Conservation (phyloP, 2,888 invertebrate genomes). For the Rhagophthalmus giganteus region DNA sequence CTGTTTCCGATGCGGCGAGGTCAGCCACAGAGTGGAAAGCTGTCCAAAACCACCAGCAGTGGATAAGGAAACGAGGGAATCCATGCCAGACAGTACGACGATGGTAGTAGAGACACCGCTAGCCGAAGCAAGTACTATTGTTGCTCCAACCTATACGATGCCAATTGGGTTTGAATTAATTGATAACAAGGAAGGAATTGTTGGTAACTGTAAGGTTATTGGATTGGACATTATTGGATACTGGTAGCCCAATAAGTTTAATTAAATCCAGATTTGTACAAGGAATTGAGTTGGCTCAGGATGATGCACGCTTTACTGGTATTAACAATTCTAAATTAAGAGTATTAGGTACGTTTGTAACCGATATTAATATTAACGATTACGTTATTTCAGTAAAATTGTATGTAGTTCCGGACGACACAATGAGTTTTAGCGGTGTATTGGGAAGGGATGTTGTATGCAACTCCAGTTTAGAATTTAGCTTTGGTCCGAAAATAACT, state of each 20-base stretch:
- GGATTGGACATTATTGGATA: neutral
- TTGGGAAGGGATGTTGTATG: too few species aligned
- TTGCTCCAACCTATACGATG: neutral
- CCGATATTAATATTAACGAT: neutral
- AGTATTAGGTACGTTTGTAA: neutral
- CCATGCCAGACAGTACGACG: neutral
- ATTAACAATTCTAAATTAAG: neutral
- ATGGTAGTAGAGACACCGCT: neutral
- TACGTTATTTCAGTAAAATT: too few species aligned
- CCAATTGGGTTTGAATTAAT: neutral
- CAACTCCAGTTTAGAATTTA: too few species aligned
- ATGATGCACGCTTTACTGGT: neutral
- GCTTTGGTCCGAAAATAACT: too few species aligned
- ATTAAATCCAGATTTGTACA: neutral
- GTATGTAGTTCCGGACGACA: too few species aligned
- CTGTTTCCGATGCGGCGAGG: neutral
- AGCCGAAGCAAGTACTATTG: too few species aligned
- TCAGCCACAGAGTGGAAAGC: neutral
- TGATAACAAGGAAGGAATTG: neutral
- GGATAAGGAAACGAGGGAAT: slow-evolving; percentile 41
- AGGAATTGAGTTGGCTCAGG: neutral
- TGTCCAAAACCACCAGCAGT: neutral
- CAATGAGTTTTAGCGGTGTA: too few species aligned
- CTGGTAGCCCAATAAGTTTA: neutral
- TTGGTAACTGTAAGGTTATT: neutral